Evolutionary conservation across 2,888 invertebrate genomes (phyloP), one percentile per base, ranked within the genome.

Genomic region (Athalia cordata): DNA sequence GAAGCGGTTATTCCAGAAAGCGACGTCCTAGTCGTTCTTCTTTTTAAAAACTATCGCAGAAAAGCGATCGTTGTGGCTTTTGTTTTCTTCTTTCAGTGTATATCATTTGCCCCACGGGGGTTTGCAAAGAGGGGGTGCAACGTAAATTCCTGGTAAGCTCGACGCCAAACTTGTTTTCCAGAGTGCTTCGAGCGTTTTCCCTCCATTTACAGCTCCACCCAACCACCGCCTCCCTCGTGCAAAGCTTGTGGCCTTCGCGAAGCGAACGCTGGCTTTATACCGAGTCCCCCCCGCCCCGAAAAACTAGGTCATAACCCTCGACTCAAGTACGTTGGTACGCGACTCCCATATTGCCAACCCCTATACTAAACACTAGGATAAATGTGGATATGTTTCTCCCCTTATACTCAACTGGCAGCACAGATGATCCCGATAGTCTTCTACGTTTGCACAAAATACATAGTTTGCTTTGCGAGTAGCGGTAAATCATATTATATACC

Each of bases 241-340:
- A 62, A 15, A n/a, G 62, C 68, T 13, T n/a, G 52, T 13, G 29
- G 75, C 75, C 75, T 75, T 62, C 75, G 50, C 75, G 75, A 62
- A 43, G 29, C 49, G 62, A 64, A 75, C 62, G 13, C 29, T 4
- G 15, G 13, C 15, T 62, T 13, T 29, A 29, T 29, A 13, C 62
- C 13, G 62, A 5, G 6, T 5, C 55, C 7, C 55, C 55, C 6
- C n/a, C 55, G 0, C 29, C 29, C 72, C 62, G 13, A 64, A 13
- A 62, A 75, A 75, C 75, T 75, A 62, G 75, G 75, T 75, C 75
- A 75, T 52, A 75, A 64, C 43, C 62, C 75, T 64, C 75, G 75
- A 59, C 57, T 47, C 72, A 59, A 59, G 59, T 29, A 29, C 29
- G 29, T 62, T 13, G 11, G 15, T 47, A 45, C 59, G 57, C 57